A percentile compares a stretch with the other conserved stretches of the same genome.
Conservation (phyloP, 1,140 invertebrate genomes). For the Coenobita brevimanus region DNA sequence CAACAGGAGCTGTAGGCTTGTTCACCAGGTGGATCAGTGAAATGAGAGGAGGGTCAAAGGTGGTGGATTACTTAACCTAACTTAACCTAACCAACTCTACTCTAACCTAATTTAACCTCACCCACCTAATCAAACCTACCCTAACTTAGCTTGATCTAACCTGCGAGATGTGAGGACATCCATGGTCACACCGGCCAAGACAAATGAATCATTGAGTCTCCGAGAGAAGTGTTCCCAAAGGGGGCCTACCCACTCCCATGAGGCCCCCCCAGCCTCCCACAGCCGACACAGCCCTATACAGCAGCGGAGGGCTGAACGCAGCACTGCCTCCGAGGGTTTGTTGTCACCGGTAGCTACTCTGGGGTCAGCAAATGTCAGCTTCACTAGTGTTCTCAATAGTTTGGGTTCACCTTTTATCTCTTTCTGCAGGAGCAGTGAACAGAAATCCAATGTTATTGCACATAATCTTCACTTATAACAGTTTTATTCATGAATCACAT, state of each 20-base stretch:
- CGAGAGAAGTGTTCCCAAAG: constrained; percentile 69
- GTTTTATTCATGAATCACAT: too few species aligned
- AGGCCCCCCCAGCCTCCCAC: constrained; percentile 57
- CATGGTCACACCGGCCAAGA: constrained; percentile 54
- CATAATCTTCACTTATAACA: background rate
- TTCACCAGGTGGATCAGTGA: too few species aligned
- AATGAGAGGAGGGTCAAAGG: too few species aligned
- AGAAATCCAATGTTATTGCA: too few species aligned
- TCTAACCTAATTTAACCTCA: background rate
- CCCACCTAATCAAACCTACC: background rate
- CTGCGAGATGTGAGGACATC: constrained; percentile 64
- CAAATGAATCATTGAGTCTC: constrained; percentile 64
- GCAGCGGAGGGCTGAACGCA: constrained; percentile 61
- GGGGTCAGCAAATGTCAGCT: constrained; percentile 38
- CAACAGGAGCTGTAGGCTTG: too few species aligned
- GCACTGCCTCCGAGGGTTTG: constrained; percentile 58
- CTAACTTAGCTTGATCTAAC: constrained; percentile 17
- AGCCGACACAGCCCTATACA: constrained; percentile 48
- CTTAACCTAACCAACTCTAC: too few species aligned
- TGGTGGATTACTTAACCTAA: too few species aligned
- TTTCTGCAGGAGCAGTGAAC: constrained; percentile 15
- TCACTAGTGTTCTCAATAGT: constrained; percentile 58
- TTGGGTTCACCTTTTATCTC: constrained; percentile 63
- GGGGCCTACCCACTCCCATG: constrained; percentile 51
- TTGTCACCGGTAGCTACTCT: background rate